Evolutionary conservation across 2,113 vertebrate species (phyloP).

Genomic region (Ptyas mucosa): DNA sequence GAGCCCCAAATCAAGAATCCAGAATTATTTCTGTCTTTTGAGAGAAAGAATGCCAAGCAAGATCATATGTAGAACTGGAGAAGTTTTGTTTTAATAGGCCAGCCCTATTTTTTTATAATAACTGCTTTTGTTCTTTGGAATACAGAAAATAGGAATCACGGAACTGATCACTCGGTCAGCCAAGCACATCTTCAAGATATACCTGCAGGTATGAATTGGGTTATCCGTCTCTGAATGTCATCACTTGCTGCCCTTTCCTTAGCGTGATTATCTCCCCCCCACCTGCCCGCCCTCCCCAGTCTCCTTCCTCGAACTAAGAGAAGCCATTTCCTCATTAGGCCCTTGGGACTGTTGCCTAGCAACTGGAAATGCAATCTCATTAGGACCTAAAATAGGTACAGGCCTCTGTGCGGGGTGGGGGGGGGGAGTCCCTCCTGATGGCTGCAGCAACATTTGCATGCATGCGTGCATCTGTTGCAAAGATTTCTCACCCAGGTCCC

Average conservation of each 20-base stretch:
- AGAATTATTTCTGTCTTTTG: not conserved
- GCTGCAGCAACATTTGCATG: not conserved
- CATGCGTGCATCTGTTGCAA: not conserved
- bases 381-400: slow-evolving; percentile 36
- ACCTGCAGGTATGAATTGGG: slow-evolving; percentile 84
- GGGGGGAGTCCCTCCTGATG: slow-evolving; percentile 30
- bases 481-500: slow-evolving; percentile 24
- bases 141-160: slow-evolving; percentile 90
- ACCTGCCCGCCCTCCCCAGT: not conserved
- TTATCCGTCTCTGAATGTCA: not conserved
- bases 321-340: slow-evolving; percentile 39
- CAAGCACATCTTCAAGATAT: slow-evolving; percentile 98
- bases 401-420: not conserved
- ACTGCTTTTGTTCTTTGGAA: slow-evolving; percentile 36
- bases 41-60: not conserved
- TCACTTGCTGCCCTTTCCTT: not conserved
- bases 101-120: not conserved
- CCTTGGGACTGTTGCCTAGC: slow-evolving; percentile 45
- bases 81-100: not conserved
- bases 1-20: not conserved
- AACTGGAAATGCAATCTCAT: slow-evolving; percentile 44
- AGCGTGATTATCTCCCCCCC: not conserved
- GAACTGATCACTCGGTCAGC: slow-evolving; percentile 95
- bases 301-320: not conserved
- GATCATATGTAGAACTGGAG: not conserved